Evolutionary conservation across 2,797 vertebrate species (phyloP), one percentile per base, ranked within the genome.

Genomic region (Sphaeramia orbicularis): DNA sequence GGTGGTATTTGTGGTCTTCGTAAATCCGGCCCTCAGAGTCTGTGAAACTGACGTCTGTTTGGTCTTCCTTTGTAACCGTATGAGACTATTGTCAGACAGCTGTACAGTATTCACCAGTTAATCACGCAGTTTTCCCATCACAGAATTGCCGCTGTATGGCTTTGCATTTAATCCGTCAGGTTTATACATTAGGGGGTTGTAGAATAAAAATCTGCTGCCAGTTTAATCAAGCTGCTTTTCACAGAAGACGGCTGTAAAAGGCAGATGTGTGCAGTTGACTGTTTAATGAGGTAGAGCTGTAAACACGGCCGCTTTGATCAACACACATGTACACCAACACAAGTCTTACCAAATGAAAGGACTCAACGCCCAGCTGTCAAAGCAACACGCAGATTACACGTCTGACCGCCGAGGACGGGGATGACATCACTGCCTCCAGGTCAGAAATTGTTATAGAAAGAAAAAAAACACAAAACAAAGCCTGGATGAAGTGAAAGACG

Each of bases 371-470:
- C 0, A 15, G 16, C 7, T 69, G 48, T 84, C 74, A 66, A 51
- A 63, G 44, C 32, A 53, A 50, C 47, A 37, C n/a, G 42, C 10
- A 36, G 30, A 67, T 58, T 15, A 35, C 0, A 40, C 7, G n/a
- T 72, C 42, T 6, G 57, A 71, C 41, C 10, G 8, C 44, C 58
- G 36, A 52, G 18, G 38, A 60, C 19, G 49, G 45, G 27, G 35
- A 41, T 14, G 44, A 44, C 41, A 24, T 65, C 56, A 32, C 40
- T 12, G 45, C 66, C 71, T 13, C 0, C 2, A 50, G 62, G 66
- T 50, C 42, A n/a, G 24, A 27, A 16, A 19, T 73, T 77, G 74
- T 73, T n/a, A n/a, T n/a, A n/a, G n/a, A n/a, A n/a, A n/a, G n/a
- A 27, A 8, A 40, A 40, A 57, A 61, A 71, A 24, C 27, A 27